Conservation (phyloP, 2,888 invertebrate species). For the Thereva nobilitata region DNA sequence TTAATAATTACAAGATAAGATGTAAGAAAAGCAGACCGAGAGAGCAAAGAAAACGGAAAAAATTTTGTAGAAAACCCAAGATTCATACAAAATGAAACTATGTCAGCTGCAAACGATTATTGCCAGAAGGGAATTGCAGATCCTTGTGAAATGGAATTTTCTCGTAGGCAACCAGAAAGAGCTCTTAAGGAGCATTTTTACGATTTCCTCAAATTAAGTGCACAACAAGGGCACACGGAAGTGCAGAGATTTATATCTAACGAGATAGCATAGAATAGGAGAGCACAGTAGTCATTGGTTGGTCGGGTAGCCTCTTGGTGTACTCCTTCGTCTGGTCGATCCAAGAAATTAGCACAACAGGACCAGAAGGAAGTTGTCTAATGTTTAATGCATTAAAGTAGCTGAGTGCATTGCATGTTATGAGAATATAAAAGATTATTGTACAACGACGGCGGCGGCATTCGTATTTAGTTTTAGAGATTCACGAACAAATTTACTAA, state of each 20-base stretch:
- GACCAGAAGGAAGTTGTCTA: slow-evolving; percentile 6
- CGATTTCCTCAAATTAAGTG: slow-evolving; percentile 25
- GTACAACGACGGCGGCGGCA: too few relatives aligned
- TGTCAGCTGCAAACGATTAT: slow-evolving; percentile 5
- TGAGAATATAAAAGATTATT: not conserved
- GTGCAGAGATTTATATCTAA: slow-evolving; percentile 7
- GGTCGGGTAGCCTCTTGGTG: not conserved
- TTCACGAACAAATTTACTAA: too few relatives aligned
- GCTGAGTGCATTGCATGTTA: slow-evolving; percentile 25
- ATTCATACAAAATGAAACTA: not conserved
- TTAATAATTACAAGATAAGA: too few relatives aligned
- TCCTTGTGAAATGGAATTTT: not conserved
- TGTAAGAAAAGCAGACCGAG: too few relatives aligned
- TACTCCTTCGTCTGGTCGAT: slow-evolving; percentile 17
- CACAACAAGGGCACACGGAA: slow-evolving; percentile 24
- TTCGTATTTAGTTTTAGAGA: too few relatives aligned
- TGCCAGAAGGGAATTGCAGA: not conserved
- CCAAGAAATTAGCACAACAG: slow-evolving; percentile 17
- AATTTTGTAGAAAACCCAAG: too few relatives aligned
- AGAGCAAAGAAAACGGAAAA: too few relatives aligned
- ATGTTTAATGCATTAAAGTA: slow-evolving; percentile 28
- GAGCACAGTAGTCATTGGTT: too few relatives aligned
- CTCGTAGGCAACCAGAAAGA: slow-evolving; percentile 9
- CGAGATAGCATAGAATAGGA: not conserved
- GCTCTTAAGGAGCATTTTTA: slow-evolving; percentile 18